Conservation (phyloP, 2,797 vertebrate genomes). For the Semotilus atromaculatus region DNA sequence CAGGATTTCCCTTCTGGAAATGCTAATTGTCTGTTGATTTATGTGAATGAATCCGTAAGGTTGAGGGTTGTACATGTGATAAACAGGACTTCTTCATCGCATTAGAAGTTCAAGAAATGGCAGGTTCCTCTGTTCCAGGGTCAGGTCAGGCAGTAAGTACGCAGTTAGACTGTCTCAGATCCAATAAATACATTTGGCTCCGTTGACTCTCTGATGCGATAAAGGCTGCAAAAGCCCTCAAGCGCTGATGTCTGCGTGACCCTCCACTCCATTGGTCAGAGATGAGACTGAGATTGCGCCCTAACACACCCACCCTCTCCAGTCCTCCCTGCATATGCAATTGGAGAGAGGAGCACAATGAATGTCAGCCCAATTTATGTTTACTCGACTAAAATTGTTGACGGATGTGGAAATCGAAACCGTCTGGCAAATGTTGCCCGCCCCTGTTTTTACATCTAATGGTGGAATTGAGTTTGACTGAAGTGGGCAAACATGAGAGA, state of each 20-base stretch:
- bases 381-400: constrained; percentile 59
- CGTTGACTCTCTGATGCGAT: constrained; percentile 58
- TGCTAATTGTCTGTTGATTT: constrained; percentile 20
- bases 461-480: constrained; percentile 76
- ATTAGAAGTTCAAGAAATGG: constrained; percentile 25
- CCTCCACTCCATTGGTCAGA: constrained; percentile 53
- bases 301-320: constrained; percentile 21
- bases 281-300: constrained; percentile 38
- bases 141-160: constrained; percentile 22
- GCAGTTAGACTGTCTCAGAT: constrained; percentile 45
- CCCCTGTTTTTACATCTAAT: constrained; percentile 61
- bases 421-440: constrained; percentile 22
- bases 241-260: constrained; percentile 56
- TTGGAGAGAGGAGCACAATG: constrained; percentile 47
- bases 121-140: constrained; percentile 10
- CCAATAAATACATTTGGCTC: constrained; percentile 51
- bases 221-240: constrained; percentile 48
- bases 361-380: constrained; percentile 44
- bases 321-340: constrained; percentile 24
- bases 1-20: background rate
- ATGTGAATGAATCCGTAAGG: background rate
- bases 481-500: constrained; percentile 75
- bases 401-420: constrained; percentile 39
- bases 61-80: background rate
- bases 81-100: constrained; percentile 1